phyloP scores from a whole-genome alignment of 2,797 vertebrate genomes.

The Crocidura indochinensis region DNA sequence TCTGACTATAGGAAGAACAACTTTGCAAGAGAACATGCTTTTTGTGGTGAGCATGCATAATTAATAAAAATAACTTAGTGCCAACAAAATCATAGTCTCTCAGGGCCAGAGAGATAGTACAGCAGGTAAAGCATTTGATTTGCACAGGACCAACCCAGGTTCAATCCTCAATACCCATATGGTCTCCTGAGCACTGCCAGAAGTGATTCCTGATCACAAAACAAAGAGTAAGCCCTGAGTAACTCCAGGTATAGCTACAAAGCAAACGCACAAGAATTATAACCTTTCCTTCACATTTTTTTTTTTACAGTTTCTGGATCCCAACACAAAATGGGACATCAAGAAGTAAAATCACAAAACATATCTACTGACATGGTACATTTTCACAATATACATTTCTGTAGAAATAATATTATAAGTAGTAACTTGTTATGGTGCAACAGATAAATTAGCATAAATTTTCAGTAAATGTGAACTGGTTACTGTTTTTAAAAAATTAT shows the following conservation, averaged over 20 bases:
- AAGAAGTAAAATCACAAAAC: neutral
- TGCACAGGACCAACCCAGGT: too few species aligned
- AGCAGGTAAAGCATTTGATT: too few species aligned
- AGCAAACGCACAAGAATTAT: too few species aligned
- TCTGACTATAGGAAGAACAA: constrained; percentile 15
- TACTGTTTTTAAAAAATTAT: too few species aligned
- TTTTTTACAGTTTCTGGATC: neutral
- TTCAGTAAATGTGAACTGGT: constrained; percentile 54
- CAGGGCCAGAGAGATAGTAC: too few species aligned
- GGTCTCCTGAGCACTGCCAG: too few species aligned
- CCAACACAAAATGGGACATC: neutral
- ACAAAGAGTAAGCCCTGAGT: too few species aligned
- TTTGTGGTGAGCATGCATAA: constrained; percentile 35
- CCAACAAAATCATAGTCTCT: constrained; percentile 1
- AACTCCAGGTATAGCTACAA: too few species aligned
- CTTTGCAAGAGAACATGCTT: constrained; percentile 8
- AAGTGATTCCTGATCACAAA: too few species aligned
- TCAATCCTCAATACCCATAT: too few species aligned
- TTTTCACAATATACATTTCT: neutral
- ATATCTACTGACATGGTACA: neutral
- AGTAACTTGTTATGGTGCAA: neutral
- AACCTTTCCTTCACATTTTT: constrained; percentile 12
- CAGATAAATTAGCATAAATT: constrained; percentile 28
- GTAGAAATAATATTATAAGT: neutral
- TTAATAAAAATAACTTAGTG: constrained; percentile 40